A percentile compares a stretch with the other conserved stretches of the same genome.
Evolutionary conservation across 2,113 vertebrate genomes (phyloP).

Genomic region (Nycticorax nycticorax): DNA sequence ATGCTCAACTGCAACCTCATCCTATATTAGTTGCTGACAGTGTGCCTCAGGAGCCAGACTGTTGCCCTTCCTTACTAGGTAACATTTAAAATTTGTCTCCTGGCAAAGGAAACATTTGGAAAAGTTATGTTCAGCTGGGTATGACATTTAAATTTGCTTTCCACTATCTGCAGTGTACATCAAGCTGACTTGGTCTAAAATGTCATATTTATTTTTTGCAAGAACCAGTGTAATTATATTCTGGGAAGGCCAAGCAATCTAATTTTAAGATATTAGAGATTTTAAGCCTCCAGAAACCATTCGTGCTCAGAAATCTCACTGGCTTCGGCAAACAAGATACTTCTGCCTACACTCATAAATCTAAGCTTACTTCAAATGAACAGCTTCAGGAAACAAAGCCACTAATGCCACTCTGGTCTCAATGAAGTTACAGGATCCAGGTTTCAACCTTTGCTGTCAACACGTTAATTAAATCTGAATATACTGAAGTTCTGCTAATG

Average conservation of each 20-base stretch:
- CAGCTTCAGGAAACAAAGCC: background rate
- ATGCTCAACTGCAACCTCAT: background rate
- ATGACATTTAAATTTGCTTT: slow-evolving; percentile 42
- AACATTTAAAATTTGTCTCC: slow-evolving; percentile 16
- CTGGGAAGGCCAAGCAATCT: background rate
- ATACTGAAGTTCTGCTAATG: background rate
- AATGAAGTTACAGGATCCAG: background rate
- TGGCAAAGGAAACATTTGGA: background rate
- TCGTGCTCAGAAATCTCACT: background rate
- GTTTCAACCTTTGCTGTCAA: background rate
- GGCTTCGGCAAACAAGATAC: background rate
- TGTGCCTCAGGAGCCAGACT: background rate
- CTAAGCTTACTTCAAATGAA: background rate
- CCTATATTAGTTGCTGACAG: background rate
- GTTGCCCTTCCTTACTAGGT: background rate
- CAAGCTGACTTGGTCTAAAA: slow-evolving; percentile 3
- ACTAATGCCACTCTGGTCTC: background rate
- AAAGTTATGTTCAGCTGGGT: background rate
- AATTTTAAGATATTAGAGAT: background rate
- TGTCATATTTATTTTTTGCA: slow-evolving; percentile 22
- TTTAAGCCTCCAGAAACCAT: background rate
- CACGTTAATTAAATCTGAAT: background rate
- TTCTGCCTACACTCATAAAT: background rate
- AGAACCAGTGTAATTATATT: background rate
- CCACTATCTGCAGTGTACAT: slow-evolving; percentile 10